phyloP scores from a whole-genome alignment of 2,113 vertebrate genomes.

The Coptodon rendalli region DNA sequence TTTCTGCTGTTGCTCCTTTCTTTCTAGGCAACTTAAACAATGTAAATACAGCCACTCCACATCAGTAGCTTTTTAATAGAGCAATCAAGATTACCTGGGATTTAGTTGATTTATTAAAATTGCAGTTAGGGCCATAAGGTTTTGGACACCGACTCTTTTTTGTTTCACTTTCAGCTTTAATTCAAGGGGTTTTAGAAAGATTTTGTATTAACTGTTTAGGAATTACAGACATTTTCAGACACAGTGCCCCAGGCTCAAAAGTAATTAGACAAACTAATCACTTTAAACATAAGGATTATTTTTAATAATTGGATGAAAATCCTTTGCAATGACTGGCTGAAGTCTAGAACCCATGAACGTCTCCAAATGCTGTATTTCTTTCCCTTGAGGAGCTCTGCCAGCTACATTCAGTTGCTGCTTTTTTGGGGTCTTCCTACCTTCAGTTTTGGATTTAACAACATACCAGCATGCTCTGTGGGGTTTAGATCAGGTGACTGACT shows the following conservation, averaged over 20 bases:
- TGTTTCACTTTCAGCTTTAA: neutral
- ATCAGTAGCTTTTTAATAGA: neutral
- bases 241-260: neutral
- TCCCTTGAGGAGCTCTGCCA: neutral
- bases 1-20: neutral
- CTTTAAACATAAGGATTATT: neutral
- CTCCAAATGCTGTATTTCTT: neutral
- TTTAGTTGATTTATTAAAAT: neutral
- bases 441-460: neutral
- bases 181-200: neutral
- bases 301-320: neutral
- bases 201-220: neutral
- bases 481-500: neutral
- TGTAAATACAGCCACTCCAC: neutral
- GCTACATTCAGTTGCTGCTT: neutral
- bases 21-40: neutral
- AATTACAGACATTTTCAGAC: neutral
- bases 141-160: neutral
- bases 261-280: neutral
- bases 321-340: neutral
- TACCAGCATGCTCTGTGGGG: neutral
- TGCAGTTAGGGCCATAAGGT: neutral
- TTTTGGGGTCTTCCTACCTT: neutral
- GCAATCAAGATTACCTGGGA: neutral
- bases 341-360: neutral